Conservation (phyloP, 1,140 invertebrate genomes). For the Formica selysi region DNA sequence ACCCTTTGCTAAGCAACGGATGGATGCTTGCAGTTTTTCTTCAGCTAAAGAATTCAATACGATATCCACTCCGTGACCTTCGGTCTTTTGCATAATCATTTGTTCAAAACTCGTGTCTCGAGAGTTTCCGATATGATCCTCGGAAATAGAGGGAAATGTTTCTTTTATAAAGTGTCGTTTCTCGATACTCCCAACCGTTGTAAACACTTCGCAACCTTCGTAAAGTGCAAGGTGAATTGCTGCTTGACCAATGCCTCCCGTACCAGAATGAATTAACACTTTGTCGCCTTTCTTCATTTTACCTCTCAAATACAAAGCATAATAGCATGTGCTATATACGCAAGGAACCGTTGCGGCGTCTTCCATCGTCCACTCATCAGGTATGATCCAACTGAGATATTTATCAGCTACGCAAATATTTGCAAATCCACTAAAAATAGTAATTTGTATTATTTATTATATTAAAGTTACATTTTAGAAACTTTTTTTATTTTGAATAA, state of each 20-base stretch:
- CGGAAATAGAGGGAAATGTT: slow-evolving; percentile 89
- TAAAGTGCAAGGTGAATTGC: slow-evolving; percentile 14
- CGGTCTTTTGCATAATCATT: slow-evolving; percentile 88
- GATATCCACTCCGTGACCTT: slow-evolving; percentile 91
- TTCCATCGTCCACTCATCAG: slow-evolving; percentile 93
- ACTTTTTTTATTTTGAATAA: too few relatives aligned
- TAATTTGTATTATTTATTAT: not conserved
- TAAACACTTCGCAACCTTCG: slow-evolving; percentile 70
- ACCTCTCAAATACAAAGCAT: slow-evolving; percentile 89
- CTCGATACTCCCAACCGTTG: slow-evolving; percentile 90
- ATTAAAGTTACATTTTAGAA: not conserved
- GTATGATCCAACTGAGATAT: slow-evolving; percentile 89
- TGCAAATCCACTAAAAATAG: not conserved
- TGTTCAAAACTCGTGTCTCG: slow-evolving; percentile 91
- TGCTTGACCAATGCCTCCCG: slow-evolving; percentile 88
- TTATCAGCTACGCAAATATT: not conserved
- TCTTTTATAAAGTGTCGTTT: slow-evolving; percentile 90
- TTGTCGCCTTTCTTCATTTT: slow-evolving; percentile 88
- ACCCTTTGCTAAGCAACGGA: slow-evolving; percentile 90
- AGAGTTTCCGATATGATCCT: slow-evolving; percentile 91
- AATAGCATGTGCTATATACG: slow-evolving; percentile 94
- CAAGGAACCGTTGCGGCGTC: slow-evolving; percentile 96
- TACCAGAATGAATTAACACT: slow-evolving; percentile 92
- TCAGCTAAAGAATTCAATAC: slow-evolving; percentile 93
- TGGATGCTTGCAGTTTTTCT: slow-evolving; percentile 91